phyloP scores from a whole-genome alignment of 2,888 invertebrate species.

The Deilephila elpenor region DNA sequence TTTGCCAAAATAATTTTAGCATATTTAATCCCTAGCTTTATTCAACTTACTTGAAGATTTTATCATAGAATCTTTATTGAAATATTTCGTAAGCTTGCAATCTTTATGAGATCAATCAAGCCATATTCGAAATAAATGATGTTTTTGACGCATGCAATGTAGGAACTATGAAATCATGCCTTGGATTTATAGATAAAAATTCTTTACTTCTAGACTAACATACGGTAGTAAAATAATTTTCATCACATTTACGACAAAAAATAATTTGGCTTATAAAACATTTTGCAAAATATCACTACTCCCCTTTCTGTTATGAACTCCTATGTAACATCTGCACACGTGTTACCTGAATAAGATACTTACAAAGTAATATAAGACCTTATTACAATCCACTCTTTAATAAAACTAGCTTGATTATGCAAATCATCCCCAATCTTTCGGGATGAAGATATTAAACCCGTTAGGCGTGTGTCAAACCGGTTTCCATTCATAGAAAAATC shows the following conservation, averaged over 20 bases:
- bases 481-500: constrained; percentile 53
- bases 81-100: neutral
- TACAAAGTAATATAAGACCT: neutral
- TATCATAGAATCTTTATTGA: constrained; percentile 1
- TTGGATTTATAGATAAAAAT: too few relatives aligned
- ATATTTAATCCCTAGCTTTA: constrained; percentile 7
- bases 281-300: neutral
- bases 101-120: too few relatives aligned
- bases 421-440: constrained; percentile 42
- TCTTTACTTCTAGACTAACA: too few relatives aligned
- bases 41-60: neutral
- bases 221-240: too few relatives aligned
- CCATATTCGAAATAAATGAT: too few relatives aligned
- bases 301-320: neutral
- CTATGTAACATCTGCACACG: neutral
- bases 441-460: constrained; percentile 48
- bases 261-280: neutral
- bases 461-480: constrained; percentile 71
- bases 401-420: constrained; percentile 51
- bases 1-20: constrained; percentile 2
- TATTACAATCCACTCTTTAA: constrained; percentile 42
- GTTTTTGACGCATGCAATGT: too few relatives aligned
- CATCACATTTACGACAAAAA: neutral
- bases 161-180: too few relatives aligned
- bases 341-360: constrained; percentile 2